Evolutionary conservation across 2,888 invertebrate genomes (phyloP).

Genomic region (Orthosia gothica): DNA sequence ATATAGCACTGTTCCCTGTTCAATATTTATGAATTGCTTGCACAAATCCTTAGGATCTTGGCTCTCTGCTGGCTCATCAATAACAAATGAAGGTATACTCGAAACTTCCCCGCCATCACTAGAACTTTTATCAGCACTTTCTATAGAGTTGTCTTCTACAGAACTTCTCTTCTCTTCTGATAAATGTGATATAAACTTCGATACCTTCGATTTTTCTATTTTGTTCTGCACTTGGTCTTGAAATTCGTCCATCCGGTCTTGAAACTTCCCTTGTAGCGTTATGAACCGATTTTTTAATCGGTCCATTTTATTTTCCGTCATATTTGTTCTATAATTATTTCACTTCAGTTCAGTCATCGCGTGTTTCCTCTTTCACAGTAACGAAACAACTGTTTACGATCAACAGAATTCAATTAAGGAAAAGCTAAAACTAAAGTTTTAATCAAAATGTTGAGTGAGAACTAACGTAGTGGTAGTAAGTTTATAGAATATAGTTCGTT

Average conservation of each 20-base stretch:
- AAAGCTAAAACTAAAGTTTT: constrained; percentile 47
- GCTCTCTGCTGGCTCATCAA: constrained; percentile 77
- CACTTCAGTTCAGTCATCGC: constrained; percentile 28
- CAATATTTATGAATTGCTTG: constrained; percentile 80
- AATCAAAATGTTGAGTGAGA: constrained; percentile 20
- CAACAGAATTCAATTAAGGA: constrained; percentile 13
- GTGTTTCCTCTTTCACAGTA: constrained; percentile 21
- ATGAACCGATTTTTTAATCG: constrained; percentile 81
- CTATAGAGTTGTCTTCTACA: constrained; percentile 71
- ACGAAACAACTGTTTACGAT: constrained; percentile 14
- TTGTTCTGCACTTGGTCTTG: constrained; percentile 87
- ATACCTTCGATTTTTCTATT: constrained; percentile 80
- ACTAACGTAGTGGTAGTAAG: constrained; percentile 3
- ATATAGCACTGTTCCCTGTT: constrained; percentile 79
- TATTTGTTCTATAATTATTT: constrained; percentile 57
- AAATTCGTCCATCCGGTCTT: constrained; percentile 85
- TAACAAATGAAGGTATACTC: constrained; percentile 81
- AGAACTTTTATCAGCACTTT: constrained; percentile 66
- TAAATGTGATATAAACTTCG: constrained; percentile 83
- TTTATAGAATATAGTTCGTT: constrained; percentile 17
- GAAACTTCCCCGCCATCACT: constrained; percentile 68
- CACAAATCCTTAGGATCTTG: constrained; percentile 77
- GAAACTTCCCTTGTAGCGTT: constrained; percentile 85
- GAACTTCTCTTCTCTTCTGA: constrained; percentile 82
- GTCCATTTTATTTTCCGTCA: constrained; percentile 85